Conservation (phyloP, 2,888 invertebrate species). For the Drosophila anceps region DNA sequence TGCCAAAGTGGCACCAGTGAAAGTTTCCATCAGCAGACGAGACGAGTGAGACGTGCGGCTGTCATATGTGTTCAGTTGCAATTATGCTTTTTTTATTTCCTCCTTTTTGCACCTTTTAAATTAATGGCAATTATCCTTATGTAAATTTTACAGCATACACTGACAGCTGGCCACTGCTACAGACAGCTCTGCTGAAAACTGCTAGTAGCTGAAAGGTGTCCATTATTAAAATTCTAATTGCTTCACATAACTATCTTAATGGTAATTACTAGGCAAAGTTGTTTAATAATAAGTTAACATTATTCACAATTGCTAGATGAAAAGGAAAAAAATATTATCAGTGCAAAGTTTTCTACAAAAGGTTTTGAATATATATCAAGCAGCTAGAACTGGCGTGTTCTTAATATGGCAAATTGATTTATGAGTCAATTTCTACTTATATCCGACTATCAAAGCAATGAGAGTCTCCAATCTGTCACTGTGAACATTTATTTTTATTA, state of each 20-base stretch:
- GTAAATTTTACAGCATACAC: constrained; percentile 47
- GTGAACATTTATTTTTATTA: too few relatives aligned
- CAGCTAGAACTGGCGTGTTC: too few relatives aligned
- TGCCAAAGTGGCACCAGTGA: constrained; percentile 32
- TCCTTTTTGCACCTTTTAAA: constrained; percentile 51
- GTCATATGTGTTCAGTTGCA: constrained; percentile 42
- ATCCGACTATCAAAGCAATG: too few relatives aligned
- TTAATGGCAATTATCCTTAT: constrained; percentile 74
- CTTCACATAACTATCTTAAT: neutral
- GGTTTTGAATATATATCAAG: too few relatives aligned
- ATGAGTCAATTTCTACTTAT: too few relatives aligned
- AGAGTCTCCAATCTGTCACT: too few relatives aligned
- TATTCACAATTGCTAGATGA: too few relatives aligned
- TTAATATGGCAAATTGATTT: too few relatives aligned
- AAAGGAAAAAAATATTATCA: too few relatives aligned
- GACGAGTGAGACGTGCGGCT: constrained; percentile 7
- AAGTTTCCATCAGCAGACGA: constrained; percentile 15
- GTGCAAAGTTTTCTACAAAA: too few relatives aligned
- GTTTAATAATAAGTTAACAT: too few relatives aligned
- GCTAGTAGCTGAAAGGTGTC: neutral
- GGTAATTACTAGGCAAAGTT: neutral
- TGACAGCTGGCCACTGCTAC: constrained; percentile 32
- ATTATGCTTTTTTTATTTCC: constrained; percentile 64
- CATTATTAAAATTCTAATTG: constrained; percentile 28
- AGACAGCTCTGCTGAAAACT: constrained; percentile 1